phyloP scores from a whole-genome alignment of 2,113 vertebrate species.

The Argyrosomus japonicus region DNA sequence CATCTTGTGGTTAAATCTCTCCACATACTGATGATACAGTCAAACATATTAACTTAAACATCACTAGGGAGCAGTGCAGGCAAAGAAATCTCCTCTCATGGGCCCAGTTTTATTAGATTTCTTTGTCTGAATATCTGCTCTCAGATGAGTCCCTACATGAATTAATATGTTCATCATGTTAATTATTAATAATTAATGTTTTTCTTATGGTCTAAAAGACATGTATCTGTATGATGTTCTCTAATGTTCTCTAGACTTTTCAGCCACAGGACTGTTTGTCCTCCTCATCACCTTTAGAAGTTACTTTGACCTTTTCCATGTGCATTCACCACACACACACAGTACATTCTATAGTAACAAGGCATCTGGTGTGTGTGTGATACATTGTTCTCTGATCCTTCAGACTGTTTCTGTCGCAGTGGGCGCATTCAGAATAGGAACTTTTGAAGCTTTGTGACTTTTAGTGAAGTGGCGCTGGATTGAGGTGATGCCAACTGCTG shows the following conservation, averaged over 20 bases:
- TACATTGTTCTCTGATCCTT: not conserved
- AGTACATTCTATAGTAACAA: not conserved
- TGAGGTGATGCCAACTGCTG: not conserved
- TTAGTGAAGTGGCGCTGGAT: not conserved
- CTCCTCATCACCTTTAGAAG: not conserved
- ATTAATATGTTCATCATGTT: not conserved
- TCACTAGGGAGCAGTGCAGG: constrained; percentile 54
- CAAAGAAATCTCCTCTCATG: not conserved
- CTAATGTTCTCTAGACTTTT: not conserved
- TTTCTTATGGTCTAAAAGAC: not conserved
- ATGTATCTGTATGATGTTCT: not conserved
- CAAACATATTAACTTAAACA: not conserved
- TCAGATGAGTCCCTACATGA: not conserved
- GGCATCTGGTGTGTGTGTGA: not conserved
- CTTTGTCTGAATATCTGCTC: not conserved
- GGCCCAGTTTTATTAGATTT: not conserved
- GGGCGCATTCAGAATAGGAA: not conserved
- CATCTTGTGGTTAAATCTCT: constrained; percentile 1
- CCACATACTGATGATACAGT: not conserved
- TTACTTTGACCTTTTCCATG: not conserved
- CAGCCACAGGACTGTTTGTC: not conserved
- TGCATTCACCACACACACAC: too few species aligned
- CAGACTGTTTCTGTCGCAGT: not conserved
- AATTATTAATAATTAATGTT: not conserved
- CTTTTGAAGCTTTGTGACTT: not conserved